phyloP scores from a whole-genome alignment of 1,140 invertebrate genomes.

The Listronotus bonariensis region DNA sequence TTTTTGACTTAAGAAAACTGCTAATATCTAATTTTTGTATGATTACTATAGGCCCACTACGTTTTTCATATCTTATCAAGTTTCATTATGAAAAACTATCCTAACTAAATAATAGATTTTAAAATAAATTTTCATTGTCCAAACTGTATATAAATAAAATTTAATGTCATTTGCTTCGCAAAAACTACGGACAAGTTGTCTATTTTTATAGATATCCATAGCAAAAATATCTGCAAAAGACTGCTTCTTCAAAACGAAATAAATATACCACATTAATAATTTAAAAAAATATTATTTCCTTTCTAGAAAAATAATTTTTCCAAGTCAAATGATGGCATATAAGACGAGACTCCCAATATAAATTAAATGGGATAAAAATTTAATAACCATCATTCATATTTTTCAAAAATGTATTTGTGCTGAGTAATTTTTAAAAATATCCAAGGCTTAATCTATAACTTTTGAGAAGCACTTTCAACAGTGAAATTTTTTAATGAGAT shows the following conservation, averaged over 20 bases:
- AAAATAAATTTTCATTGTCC: slow-evolving; percentile 23
- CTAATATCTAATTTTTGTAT: slow-evolving; percentile 39
- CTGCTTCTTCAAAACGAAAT: too few species aligned
- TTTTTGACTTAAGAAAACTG: slow-evolving; percentile 41
- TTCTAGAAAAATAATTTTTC: too few species aligned
- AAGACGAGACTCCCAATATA: too few species aligned
- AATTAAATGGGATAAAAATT: too few species aligned
- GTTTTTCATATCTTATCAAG: slow-evolving; percentile 13
- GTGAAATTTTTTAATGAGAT: slow-evolving; percentile 13
- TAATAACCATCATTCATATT: too few species aligned
- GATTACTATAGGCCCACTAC: slow-evolving; percentile 36
- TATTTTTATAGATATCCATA: neutral
- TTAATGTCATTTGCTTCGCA: slow-evolving; percentile 15
- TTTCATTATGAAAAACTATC: slow-evolving; percentile 8
- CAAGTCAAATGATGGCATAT: too few species aligned
- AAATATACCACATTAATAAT: too few species aligned
- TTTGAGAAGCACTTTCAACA: neutral
- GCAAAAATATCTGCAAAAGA: too few species aligned
- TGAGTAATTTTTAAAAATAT: neutral
- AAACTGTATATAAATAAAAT: slow-evolving; percentile 15
- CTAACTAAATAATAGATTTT: slow-evolving; percentile 27
- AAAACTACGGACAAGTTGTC: neutral
- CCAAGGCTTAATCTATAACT: neutral
- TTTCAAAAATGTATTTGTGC: too few species aligned
- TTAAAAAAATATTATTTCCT: too few species aligned